phyloP scores from a whole-genome alignment of 2,888 invertebrate genomes.

The Caenorhabditis angaria region DNA sequence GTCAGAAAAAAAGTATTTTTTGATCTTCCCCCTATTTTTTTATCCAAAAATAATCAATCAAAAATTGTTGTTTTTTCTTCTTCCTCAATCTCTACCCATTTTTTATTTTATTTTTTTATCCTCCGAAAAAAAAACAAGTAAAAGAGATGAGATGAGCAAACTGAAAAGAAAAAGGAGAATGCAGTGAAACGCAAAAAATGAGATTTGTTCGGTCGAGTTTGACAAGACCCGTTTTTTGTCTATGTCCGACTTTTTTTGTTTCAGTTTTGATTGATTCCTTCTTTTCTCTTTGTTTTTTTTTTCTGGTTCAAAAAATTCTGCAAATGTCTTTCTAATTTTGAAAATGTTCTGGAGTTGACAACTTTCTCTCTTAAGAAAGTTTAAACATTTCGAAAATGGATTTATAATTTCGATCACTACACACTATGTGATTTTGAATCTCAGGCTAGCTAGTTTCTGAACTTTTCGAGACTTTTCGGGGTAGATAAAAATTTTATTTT shows the following conservation, averaged over 20 bases:
- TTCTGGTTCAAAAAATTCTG: too few relatives aligned
- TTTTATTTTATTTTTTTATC: not conserved
- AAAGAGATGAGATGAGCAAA: conserved; percentile 21
- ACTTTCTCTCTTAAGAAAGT: too few relatives aligned
- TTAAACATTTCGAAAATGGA: too few relatives aligned
- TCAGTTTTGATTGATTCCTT: not conserved
- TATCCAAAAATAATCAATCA: not conserved
- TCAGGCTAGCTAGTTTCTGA: too few relatives aligned
- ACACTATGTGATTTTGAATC: too few relatives aligned
- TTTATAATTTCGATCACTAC: too few relatives aligned
- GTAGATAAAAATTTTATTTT: too few relatives aligned
- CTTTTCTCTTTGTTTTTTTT: too few relatives aligned
- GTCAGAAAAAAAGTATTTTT: not conserved
- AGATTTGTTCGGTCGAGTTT: conserved; percentile 1
- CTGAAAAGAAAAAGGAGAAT: conserved; percentile 9
- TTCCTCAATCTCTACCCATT: not conserved
- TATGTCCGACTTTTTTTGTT: not conserved
- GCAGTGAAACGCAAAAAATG: conserved; percentile 6
- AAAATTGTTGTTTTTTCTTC: not conserved
- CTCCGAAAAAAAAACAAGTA: conserved; percentile 20
- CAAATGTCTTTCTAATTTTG: too few relatives aligned
- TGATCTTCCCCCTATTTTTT: conserved; percentile 8
- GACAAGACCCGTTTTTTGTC: not conserved
- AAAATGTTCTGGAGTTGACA: too few relatives aligned
- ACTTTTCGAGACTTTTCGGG: too few relatives aligned